Base-by-base conservation (phyloP, 37 sponge, comb jelly and placozoan genomes). In the Chondrosia reniformis region DNA sequence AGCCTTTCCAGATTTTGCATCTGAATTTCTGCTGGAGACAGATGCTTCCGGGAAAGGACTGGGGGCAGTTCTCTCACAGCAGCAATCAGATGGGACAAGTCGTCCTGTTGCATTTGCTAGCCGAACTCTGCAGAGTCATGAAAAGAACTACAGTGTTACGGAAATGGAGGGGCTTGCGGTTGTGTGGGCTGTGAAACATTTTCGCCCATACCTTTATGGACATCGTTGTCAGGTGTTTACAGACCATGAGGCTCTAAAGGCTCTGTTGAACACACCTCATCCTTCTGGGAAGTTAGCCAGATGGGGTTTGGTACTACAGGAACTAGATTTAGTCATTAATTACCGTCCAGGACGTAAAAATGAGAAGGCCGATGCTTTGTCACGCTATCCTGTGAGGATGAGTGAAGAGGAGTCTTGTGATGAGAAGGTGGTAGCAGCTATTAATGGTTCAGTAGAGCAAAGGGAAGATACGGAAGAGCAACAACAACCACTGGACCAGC, bases 171-270 rank as follows among this genome's bases (percentile, higher is more conserved):
- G 46, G 0, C 59, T 84, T 38, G 85, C 76, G 24, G 85, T 89
- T 5, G 81, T 89, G 33, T 89, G 84, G 89, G 89, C 89, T 19
- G 58, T 76, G 1, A 84, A 81, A 33, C 74, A 84, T 34, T 88
- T 88, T 34, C n/a, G 89, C 32, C 82, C 49, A 33, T 88, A 88
- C 33, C 71, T 88, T 33, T 88, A 88, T 79, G 88, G 84, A 7
- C 83, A 88, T 33, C 37, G 21, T 1, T 88, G 80, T 46, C 13
- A 57, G 0, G 84, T 88, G 34, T 76, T 39, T 33, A 88, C 88
- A 6, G 88, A 88, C 31, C 88, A 88, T 24, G 80, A 82, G 46
- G 84, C 88, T 4, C 77, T 83, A 21, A 88, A 82, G 46, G 71
- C 82, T 7, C 59, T 86, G 36, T 52, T 86, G 39, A 81, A 81